Conservation (phyloP, 1,140 invertebrate genomes). For the Platorchestia sp. region DNA sequence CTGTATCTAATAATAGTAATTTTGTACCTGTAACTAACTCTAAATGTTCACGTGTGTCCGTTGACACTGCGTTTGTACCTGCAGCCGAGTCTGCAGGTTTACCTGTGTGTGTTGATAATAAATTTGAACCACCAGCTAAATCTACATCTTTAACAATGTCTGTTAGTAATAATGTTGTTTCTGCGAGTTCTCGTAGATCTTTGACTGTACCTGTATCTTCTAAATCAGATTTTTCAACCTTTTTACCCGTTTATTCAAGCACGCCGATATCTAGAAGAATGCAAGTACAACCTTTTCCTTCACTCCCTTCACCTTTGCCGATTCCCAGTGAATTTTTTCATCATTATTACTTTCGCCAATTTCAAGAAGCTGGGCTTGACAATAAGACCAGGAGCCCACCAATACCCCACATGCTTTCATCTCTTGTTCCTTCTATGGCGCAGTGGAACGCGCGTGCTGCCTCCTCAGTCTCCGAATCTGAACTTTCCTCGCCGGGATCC, state of each 20-base stretch:
- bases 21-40: neutral
- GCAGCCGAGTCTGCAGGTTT: no score
- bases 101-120: no score
- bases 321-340: neutral
- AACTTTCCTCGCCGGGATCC: conserved; percentile 62
- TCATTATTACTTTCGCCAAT: neutral
- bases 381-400: neutral
- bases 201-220: neutral
- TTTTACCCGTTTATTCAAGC: neutral
- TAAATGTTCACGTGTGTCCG: neutral
- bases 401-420: neutral
- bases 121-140: neutral
- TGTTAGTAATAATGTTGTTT: neutral
- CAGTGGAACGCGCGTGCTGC: neutral
- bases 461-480: conserved; percentile 35
- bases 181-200: neutral
- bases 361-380: neutral
- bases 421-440: no score
- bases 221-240: neutral
- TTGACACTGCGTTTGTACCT: no score
- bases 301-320: neutral
- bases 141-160: neutral
- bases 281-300: neutral
- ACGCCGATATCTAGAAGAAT: neutral
- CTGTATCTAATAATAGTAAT: neutral